These are phyloP conservation scores for Pseudochirops corinnae DNA, from an alignment of 2,797 vertebrate species.

Conservation along the genomic window DNA sequence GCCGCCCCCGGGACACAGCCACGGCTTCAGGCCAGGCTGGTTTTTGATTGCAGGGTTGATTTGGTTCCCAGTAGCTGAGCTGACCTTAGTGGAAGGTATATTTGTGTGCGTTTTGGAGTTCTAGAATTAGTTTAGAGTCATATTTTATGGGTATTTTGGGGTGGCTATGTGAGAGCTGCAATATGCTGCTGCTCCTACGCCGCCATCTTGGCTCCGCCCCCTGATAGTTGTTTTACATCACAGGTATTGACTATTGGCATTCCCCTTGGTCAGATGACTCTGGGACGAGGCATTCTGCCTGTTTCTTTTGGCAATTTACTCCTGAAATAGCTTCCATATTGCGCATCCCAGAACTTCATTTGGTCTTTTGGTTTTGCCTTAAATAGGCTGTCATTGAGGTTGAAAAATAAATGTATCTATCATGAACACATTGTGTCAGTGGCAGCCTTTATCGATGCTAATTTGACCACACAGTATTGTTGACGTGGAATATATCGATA, in stretches of 20 bases:
- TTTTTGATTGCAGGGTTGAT: too few relatives aligned
- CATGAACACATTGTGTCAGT: not conserved
- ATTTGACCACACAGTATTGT: not conserved
- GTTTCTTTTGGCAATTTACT: slow-evolving; percentile 38
- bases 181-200: too few relatives aligned
- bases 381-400: not conserved
- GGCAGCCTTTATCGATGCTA: not conserved
- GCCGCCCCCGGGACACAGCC: too few relatives aligned
- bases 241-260: slow-evolving; percentile 53
- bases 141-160: too few relatives aligned
- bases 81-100: too few relatives aligned
- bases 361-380: not conserved
- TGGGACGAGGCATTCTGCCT: slow-evolving; percentile 7
- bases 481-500: too few relatives aligned
- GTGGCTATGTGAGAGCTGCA: too few relatives aligned
- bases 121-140: too few relatives aligned
- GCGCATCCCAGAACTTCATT: not conserved
- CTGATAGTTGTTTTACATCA: slow-evolving; percentile 67
- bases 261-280: slow-evolving; percentile 42
- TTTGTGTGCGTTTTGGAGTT: too few relatives aligned
- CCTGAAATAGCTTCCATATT: not conserved
- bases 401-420: not conserved
- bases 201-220: not conserved
- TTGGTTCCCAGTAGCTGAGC: too few relatives aligned
- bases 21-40: too few relatives aligned